Evolutionary conservation across 2,888 invertebrate species (phyloP).

Genomic region (Synergus gifuensis): DNA sequence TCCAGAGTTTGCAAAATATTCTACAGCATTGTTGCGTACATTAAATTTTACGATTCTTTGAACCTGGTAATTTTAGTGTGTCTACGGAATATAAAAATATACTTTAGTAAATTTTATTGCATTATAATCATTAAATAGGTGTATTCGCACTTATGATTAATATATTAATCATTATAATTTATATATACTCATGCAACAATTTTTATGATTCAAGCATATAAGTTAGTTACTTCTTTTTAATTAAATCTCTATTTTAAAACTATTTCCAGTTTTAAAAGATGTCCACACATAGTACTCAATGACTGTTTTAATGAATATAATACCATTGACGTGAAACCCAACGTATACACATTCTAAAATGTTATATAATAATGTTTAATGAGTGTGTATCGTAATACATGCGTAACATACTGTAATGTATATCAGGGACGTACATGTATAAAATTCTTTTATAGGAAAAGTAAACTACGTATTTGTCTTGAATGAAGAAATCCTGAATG

Average conservation of each 20-base stretch:
- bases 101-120: too few species aligned
- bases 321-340: background rate
- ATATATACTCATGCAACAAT: too few species aligned
- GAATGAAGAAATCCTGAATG: conserved; percentile 30
- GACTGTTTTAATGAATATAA: background rate
- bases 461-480: background rate
- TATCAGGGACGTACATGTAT: conserved; percentile 24
- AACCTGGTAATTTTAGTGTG: background rate
- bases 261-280: too few species aligned
- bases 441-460: background rate
- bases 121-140: too few species aligned
- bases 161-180: too few species aligned
- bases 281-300: background rate
- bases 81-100: too few species aligned
- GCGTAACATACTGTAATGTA: conserved; percentile 5
- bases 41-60: background rate
- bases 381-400: conserved; percentile 25
- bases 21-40: background rate
- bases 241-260: too few species aligned
- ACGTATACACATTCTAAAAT: background rate
- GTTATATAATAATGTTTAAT: conserved; percentile 19
- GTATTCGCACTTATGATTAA: too few species aligned
- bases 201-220: too few species aligned
- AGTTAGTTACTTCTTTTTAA: too few species aligned
- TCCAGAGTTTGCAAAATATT: background rate